A percentile compares a stretch with the other conserved stretches of the same genome.
These are phyloP conservation scores for Leptodactylus fallax DNA, from an alignment of 2,797 vertebrate genomes.

Conservation along the genomic window DNA sequence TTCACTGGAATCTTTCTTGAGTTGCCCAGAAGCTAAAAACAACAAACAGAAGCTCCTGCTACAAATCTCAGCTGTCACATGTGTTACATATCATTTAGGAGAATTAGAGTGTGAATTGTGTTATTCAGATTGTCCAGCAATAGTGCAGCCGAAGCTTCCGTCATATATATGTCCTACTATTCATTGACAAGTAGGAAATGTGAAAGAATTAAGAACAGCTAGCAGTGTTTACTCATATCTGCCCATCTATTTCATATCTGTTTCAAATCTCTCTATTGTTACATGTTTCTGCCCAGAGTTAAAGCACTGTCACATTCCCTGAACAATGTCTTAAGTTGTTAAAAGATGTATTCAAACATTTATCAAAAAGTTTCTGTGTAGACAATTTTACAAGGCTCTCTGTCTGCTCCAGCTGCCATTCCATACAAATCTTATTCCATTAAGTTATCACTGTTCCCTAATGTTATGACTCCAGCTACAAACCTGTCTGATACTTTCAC, in stretches of 20 bases:
- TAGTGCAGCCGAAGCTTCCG: neutral
- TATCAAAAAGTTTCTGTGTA: constrained; percentile 37
- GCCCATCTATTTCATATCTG: neutral
- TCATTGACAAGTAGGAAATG: neutral
- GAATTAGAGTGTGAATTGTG: constrained; percentile 60
- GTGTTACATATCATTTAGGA: constrained; percentile 52
- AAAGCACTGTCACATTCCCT: neutral
- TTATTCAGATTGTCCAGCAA: constrained; percentile 35
- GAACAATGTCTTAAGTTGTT: neutral
- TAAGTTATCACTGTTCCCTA: constrained; percentile 58
- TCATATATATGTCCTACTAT: neutral
- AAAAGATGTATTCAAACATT: neutral
- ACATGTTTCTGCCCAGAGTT: neutral
- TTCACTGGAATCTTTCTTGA: constrained; percentile 46
- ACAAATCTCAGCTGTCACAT: constrained; percentile 57
- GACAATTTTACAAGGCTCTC: neutral
- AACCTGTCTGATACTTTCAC: constrained; percentile 55
- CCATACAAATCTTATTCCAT: constrained; percentile 57
- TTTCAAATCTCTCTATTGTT: neutral
- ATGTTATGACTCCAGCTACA: constrained; percentile 55
- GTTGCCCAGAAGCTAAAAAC: constrained; percentile 51
- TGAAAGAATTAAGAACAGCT: too few relatives aligned
- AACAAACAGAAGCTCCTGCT: constrained; percentile 48
- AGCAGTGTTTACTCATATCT: neutral
- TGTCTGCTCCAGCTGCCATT: constrained; percentile 17